phyloP scores from a whole-genome alignment of 2,113 vertebrate species.

The Raphicerus campestris region DNA sequence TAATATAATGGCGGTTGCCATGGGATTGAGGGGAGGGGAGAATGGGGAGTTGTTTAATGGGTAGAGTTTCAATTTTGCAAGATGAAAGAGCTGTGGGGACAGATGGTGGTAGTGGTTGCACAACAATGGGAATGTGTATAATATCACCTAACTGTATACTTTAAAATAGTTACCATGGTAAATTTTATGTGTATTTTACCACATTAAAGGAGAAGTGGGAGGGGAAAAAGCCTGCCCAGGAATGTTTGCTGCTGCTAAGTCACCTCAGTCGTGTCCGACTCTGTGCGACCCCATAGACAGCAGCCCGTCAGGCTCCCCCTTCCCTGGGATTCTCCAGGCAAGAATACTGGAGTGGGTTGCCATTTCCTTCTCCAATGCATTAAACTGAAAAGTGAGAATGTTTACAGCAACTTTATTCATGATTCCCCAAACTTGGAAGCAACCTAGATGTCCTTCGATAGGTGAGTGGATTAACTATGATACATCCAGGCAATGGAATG shows the following conservation, averaged over 20 bases:
- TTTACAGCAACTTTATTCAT: not conserved
- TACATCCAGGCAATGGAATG: not conserved
- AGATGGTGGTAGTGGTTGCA: not conserved
- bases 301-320: too few species aligned
- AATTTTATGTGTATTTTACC: not conserved
- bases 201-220: not conserved
- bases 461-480: not conserved
- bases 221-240: not conserved
- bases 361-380: too few species aligned
- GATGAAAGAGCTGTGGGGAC: not conserved
- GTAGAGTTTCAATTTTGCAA: not conserved
- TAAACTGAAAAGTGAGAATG: not conserved
- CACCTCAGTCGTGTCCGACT: too few species aligned
- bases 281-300: too few species aligned
- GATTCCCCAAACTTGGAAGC: not conserved
- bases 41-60: not conserved
- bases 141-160: not conserved
- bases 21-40: not conserved
- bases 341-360: too few species aligned
- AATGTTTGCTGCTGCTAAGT: not conserved
- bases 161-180: not conserved
- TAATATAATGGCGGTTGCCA: not conserved
- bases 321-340: too few species aligned
- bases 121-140: not conserved
- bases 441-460: not conserved